Percentiles rank a stretch among this genome's conserved stretches.
Evolutionary conservation across 2,888 invertebrate species (phyloP).

Genomic region (Aproaerema taeniolella): DNA sequence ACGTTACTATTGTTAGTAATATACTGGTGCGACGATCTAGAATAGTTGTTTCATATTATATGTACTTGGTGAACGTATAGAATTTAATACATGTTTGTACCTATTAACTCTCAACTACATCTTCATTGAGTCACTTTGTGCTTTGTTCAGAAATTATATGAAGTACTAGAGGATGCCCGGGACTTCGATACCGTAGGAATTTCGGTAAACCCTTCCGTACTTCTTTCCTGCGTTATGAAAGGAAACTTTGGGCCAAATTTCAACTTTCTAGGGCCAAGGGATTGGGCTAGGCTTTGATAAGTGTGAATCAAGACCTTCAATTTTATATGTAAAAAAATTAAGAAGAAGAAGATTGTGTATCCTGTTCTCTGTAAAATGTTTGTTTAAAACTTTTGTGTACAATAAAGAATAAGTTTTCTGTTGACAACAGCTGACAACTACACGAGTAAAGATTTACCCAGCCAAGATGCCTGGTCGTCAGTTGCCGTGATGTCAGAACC

Average conservation of each 20-base stretch:
- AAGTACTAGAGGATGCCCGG: too few relatives aligned
- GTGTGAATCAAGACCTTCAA: too few relatives aligned
- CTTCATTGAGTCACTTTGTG: too few relatives aligned
- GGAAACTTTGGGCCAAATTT: too few relatives aligned
- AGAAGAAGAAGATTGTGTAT: neutral
- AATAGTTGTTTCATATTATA: neutral
- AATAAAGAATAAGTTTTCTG: neutral
- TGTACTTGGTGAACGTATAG: neutral
- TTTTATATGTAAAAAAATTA: too few relatives aligned
- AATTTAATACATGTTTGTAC: too few relatives aligned
- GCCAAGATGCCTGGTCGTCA: slow-evolving; percentile 36
- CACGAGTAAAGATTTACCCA: slow-evolving; percentile 27
- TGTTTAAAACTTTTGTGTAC: neutral
- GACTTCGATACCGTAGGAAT: too few relatives aligned
- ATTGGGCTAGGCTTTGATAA: too few relatives aligned
- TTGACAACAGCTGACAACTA: neutral
- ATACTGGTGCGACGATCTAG: neutral
- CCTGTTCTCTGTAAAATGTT: neutral
- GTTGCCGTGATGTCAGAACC: slow-evolving; percentile 33
- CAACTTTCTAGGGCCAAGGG: neutral
- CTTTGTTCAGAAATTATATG: too few relatives aligned
- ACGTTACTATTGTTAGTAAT: neutral
- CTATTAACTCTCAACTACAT: too few relatives aligned
- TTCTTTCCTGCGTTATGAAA: too few relatives aligned
- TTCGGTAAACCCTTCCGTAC: too few relatives aligned